These are phyloP conservation scores for Xanthorhoe spadicearia DNA, from an alignment of 2,888 invertebrate species.

Conservation along the genomic window DNA sequence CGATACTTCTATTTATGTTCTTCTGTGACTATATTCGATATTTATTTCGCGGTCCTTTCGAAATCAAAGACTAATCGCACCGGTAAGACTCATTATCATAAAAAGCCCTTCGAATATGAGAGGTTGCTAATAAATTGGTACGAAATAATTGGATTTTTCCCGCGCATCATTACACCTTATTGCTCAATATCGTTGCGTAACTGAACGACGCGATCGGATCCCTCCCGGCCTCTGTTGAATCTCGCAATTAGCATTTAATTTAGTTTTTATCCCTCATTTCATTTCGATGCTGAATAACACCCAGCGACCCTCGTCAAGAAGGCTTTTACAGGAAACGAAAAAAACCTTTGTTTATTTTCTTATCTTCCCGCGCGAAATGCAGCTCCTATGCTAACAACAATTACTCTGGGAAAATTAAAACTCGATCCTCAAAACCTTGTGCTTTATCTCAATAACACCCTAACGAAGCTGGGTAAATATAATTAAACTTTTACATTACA, in stretches of 20 bases:
- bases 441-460: slow-evolving; percentile 55
- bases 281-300: slow-evolving; percentile 72
- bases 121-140: slow-evolving; percentile 44
- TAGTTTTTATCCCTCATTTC: slow-evolving; percentile 78
- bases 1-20: slow-evolving; percentile 61
- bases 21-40: slow-evolving; percentile 53
- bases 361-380: slow-evolving; percentile 66
- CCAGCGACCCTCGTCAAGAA: slow-evolving; percentile 74
- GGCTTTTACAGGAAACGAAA: slow-evolving; percentile 71
- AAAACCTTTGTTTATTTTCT: slow-evolving; percentile 72
- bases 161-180: slow-evolving; percentile 65
- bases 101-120: slow-evolving; percentile 36
- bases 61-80: slow-evolving; percentile 35
- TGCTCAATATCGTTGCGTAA: slow-evolving; percentile 61
- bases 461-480: slow-evolving; percentile 19
- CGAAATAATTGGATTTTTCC: slow-evolving; percentile 59
- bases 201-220: slow-evolving; percentile 58
- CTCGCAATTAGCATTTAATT: slow-evolving; percentile 80
- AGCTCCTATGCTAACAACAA: slow-evolving; percentile 63
- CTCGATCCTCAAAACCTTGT: slow-evolving; percentile 64
- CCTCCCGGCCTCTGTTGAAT: slow-evolving; percentile 60
- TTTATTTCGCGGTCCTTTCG: slow-evolving; percentile 37
- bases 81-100: slow-evolving; percentile 31
- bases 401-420: slow-evolving; percentile 70
- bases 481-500: slow-evolving; percentile 18